Evolutionary conservation across 1,140 invertebrate species (phyloP).

Genomic region (Capitella teleta): DNA sequence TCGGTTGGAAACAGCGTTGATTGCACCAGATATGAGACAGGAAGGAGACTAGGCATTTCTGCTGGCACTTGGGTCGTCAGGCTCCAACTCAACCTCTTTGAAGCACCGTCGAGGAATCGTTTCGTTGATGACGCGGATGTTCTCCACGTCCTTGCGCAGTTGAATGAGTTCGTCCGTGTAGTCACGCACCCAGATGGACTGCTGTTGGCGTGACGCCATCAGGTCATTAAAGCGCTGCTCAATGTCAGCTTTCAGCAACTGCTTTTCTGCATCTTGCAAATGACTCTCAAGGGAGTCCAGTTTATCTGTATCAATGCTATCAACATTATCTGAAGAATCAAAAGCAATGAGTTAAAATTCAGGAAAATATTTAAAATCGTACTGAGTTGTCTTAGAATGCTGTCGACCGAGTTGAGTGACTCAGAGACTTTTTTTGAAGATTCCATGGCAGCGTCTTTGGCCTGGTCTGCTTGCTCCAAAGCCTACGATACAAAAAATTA

Average conservation of each 20-base stretch:
- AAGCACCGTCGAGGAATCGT: slow-evolving; percentile 74
- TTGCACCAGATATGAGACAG: too few species aligned
- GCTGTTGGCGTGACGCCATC: slow-evolving; percentile 29
- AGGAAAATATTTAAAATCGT: not conserved
- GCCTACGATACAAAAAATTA: slow-evolving; percentile 39
- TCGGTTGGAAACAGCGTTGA: too few species aligned
- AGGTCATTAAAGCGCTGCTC: slow-evolving; percentile 47
- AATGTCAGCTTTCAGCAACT: slow-evolving; percentile 60
- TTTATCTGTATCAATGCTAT: slow-evolving; percentile 49
- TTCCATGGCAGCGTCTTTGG: slow-evolving; percentile 65
- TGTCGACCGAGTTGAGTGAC: slow-evolving; percentile 62
- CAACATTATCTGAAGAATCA: slow-evolving; percentile 16
- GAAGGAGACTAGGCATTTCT: too few species aligned
- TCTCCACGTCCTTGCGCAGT: slow-evolving; percentile 67
- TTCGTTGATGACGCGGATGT: slow-evolving; percentile 70
- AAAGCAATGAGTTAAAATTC: not conserved
- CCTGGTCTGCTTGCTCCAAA: slow-evolving; percentile 68
- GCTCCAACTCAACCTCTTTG: slow-evolving; percentile 48
- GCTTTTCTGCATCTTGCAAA: slow-evolving; percentile 59
- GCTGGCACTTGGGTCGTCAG: too few species aligned
- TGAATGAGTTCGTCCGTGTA: slow-evolving; percentile 67
- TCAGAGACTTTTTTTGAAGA: slow-evolving; percentile 69
- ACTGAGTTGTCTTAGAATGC: slow-evolving; percentile 51
- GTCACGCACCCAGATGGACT: slow-evolving; percentile 66
- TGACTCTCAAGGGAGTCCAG: slow-evolving; percentile 62